Base-by-base conservation (phyloP, 2,888 invertebrate species). In the Rhogogaster chlorosoma region DNA sequence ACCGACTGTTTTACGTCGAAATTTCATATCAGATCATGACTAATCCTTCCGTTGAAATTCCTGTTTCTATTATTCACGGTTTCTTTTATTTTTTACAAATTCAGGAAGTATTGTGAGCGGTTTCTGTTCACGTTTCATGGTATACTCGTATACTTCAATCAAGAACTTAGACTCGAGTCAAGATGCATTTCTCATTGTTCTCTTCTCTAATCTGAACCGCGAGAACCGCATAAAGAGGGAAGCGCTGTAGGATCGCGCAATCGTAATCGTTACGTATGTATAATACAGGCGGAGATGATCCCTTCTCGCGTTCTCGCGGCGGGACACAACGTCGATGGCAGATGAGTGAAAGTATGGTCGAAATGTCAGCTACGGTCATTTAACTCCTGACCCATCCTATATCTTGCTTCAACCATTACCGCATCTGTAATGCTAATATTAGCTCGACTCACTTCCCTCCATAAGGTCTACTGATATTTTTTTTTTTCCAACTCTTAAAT, bases 261-360 rank as follows among this genome's bases (percentile, higher is more conserved):
- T 80, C 80, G 57, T 80, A 36, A 36, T 22, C 36, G 80, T 80
- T 80, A 80, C 80, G 80, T 61, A 77, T 77, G 61, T 61, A 61
- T 26, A 26, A 75, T 77, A 22, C 61, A n/a, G 15, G 80, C 77
- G 80, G 57, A 61, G 80, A 80, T 80, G 80, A 80, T 57, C 80
- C 80, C 80, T 38, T 83, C 83, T 45, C 83, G 49, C 15, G 29
- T 83, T 83, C 83, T 70, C 49, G 80, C 15, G 29, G 29, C 42
- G 67, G 67, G 26, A 29, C n/a, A 32, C 67, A 61, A 61, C 80
- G 80, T 83, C 42, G 83, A 83, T 67, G 86, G 87, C 87, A 91
- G 92, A 92, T 93, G 90, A 92, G 93, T 93, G 93, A 93, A 93
- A 93, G 93, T 93, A 91, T 92, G 91, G 92, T 91, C 89, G 89